Evolutionary conservation across 1,140 invertebrate species (phyloP).

Genomic region (Formica selysi): DNA sequence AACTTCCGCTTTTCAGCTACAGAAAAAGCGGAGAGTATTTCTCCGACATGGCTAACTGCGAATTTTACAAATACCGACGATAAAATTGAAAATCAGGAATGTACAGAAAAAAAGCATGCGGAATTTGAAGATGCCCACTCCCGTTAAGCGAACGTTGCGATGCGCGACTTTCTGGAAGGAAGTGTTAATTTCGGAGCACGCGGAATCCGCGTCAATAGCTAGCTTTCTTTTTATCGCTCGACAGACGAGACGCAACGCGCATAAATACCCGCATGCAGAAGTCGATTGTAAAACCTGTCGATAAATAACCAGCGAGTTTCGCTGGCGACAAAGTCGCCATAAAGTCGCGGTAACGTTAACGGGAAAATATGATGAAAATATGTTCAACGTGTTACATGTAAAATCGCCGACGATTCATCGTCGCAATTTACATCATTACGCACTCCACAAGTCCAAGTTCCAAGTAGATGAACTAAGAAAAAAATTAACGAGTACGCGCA

Average conservation of each 20-base stretch:
- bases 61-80: background rate
- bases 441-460: slow-evolving; percentile 5
- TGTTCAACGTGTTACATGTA: background rate
- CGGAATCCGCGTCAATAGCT: background rate
- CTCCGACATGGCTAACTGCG: background rate
- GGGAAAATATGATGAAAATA: background rate
- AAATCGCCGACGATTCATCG: slow-evolving; percentile 4
- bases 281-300: slow-evolving; percentile 10
- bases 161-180: background rate
- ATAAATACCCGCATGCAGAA: slow-evolving; percentile 61
- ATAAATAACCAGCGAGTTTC: background rate
- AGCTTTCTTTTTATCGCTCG: slow-evolving; percentile 48
- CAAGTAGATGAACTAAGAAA: slow-evolving; percentile 3
- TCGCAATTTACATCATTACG: background rate
- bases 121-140: background rate
- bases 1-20: background rate
- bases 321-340: background rate
- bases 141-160: slow-evolving; percentile 30
- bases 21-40: background rate
- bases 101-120: background rate
- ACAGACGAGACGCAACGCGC: background rate
- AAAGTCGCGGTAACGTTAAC: background rate
- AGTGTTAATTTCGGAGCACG: slow-evolving; percentile 39
- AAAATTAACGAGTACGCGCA: background rate
- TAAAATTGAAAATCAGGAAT: background rate